Evolutionary conservation across 2,888 invertebrate genomes (phyloP).

Genomic region (Drosophila nigritarsus): DNA sequence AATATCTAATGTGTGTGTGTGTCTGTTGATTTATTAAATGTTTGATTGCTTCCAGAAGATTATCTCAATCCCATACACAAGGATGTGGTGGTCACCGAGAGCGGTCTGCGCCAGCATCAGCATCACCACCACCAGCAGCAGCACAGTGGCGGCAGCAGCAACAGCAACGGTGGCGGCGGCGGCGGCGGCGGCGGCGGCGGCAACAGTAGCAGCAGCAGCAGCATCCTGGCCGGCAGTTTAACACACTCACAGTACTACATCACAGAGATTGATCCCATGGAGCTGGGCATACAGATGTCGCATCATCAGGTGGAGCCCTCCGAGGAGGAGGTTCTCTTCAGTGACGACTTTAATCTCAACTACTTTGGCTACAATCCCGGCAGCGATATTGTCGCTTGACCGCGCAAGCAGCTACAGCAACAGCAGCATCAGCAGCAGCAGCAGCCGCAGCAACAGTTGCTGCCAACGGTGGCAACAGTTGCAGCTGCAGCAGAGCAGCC

Average conservation of each 20-base stretch:
- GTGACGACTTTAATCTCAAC: constrained; percentile 85
- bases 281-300: constrained; percentile 84
- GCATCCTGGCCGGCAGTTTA: constrained; percentile 24
- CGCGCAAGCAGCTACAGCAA: constrained; percentile 49
- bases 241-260: constrained; percentile 82
- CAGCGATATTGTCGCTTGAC: constrained; percentile 85
- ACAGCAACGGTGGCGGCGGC: constrained; percentile 11
- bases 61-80: constrained; percentile 90
- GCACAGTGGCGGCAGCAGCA: constrained; percentile 26
- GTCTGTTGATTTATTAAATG: neutral
- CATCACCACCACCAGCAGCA: constrained; percentile 34
- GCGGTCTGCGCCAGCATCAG: constrained; percentile 87
- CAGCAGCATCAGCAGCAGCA: constrained; percentile 20
- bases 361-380: constrained; percentile 84
- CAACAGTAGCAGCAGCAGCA: constrained; percentile 28
- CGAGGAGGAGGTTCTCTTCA: constrained; percentile 84
- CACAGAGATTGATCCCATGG: constrained; percentile 85
- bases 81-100: constrained; percentile 91
- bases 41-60: constrained; percentile 85
- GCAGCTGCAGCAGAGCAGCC: constrained; percentile 39
- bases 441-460: constrained; percentile 24
- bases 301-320: constrained; percentile 77
- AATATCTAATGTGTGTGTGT: neutral
- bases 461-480: constrained; percentile 12
- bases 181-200: neutral